Evolutionary conservation across 2,888 invertebrate genomes (phyloP), one percentile per base, ranked within the genome.

Genomic region (Amphipyra tragopoginis): DNA sequence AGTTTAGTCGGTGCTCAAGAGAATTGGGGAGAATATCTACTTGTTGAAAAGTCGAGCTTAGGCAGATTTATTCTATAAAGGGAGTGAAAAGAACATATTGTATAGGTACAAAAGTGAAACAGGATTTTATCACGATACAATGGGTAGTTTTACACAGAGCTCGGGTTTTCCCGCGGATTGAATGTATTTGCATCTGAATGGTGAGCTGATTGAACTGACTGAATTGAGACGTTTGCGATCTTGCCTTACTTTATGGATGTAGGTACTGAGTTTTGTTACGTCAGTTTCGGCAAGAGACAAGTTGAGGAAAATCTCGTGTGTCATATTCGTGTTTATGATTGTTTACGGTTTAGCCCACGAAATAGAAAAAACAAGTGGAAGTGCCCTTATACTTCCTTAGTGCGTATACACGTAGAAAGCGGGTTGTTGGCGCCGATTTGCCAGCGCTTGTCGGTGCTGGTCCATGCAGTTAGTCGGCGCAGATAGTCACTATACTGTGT

Each of bases 101-200:
- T 42, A 21, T 21, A 15, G 26, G 36, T 29, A 38, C 39, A 48
- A 54, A 47, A 75, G 40, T 42, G 29, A 34, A 43, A 65, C 56
- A 60, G 47, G 52, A 38, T 59, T 72, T 51, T 60, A 55, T 49
- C 45, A 15, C 39, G 45, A 50, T 53, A 59, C 56, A 65, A 63
- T 66, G 49, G 44, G 43, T 60, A 68, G 50, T 61, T 64, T 48
- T 45, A 52, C 58, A 57, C 29, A 1, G 13, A 58, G 29, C 29
- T n/a, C 13, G 9, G 15, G 38, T 61, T 59, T 45, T 49, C 54
- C 8, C 39, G 36, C 34, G 61, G 58, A 75, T 75, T 65, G 65
- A 66, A 69, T 60, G 43, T 71, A 79, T 79, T 79, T 77, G 71
- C 80, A 80, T 79, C 64, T 61, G 80, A 81, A 80, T 72, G 57